Evolutionary conservation across 2,113 vertebrate genomes (phyloP).

Genomic region (Boulengeromyrus knoepffleri): DNA sequence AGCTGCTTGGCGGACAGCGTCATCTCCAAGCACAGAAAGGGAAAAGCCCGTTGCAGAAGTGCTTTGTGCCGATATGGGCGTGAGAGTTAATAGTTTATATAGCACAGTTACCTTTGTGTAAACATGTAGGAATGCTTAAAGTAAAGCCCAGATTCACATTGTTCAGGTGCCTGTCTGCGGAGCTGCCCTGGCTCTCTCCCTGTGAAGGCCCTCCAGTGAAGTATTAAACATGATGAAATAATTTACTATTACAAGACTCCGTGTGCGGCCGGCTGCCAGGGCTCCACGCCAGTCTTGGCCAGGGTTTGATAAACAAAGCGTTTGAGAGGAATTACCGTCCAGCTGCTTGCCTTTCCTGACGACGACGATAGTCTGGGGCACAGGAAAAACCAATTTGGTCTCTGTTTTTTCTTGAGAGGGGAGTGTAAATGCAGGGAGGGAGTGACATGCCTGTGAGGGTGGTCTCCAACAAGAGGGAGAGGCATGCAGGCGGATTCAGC

Average conservation of each 20-base stretch:
- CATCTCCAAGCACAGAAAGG: not conserved
- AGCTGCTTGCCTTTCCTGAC: constrained; percentile 41
- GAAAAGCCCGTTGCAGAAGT: constrained; percentile 26
- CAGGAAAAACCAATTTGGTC: constrained; percentile 11
- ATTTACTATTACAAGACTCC: constrained; percentile 36
- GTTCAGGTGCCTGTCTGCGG: constrained; percentile 26
- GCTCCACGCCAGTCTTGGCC: constrained; percentile 33
- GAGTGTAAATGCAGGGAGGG: not conserved
- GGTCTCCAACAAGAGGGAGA: constrained; percentile 1
- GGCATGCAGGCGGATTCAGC: not conserved
- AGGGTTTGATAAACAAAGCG: constrained; percentile 43
- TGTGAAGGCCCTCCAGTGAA: constrained; percentile 36
- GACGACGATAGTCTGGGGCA: constrained; percentile 26
- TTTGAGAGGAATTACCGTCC: constrained; percentile 40
- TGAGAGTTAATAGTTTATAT: constrained; percentile 31
- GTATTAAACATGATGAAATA: constrained; percentile 43
- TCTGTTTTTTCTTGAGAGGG: constrained; percentile 4
- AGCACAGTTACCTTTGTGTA: constrained; percentile 19
- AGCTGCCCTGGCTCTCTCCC: constrained; percentile 35
- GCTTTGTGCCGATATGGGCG: constrained; percentile 22
- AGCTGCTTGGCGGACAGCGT: not conserved
- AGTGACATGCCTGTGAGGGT: not conserved
- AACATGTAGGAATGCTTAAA: constrained; percentile 33
- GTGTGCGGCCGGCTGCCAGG: constrained; percentile 37
- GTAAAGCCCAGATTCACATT: constrained; percentile 17